Base-by-base conservation (phyloP, 2,888 invertebrate species). In the Spodoptera picta region DNA sequence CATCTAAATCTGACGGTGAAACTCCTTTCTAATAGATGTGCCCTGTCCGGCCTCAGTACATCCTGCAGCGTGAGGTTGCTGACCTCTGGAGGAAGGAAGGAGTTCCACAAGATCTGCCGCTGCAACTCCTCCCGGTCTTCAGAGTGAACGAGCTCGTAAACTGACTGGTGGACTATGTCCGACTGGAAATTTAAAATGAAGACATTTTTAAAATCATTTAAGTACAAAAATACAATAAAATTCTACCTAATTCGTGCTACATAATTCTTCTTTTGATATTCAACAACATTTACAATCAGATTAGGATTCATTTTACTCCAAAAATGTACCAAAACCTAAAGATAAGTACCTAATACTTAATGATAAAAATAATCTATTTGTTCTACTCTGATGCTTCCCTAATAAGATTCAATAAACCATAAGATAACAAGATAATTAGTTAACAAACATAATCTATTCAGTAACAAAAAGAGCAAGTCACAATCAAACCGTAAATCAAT, bases 1-100 rank as follows among this genome's bases (percentile, higher is more conserved):
- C 99, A 99, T 85, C 99, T 97, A 96, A 99, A 99, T 88, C 99
- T 96, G 84, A 99, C 99, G 73, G 99, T 99, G 88, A 99, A 99
- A 92, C 98, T 99, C 83, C 99, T 96, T 92, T 99, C 99, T 82
- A 99, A 95, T 80, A 98, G 96, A 87, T 98, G 97, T 79, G 97
- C 96, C 92, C 99, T 97, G 81, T 99, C 99, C 67, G 98, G 97
- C 84, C 97, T 96, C 73, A 99, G 95, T 23, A 98, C 97, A 82
- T 99, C 99, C 87, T 98, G 97, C 66, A 99, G 95, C 58, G 97
- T 96, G 47, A 94, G 85, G 83, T 96, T 96, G 81, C 96, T 96
- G 60, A 96, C 96, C 87, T 97, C 97, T 10, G 97, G 95, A 68
- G 98, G 98, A 75, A 98, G 95, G 90, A 98, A 98, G 50, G 98